Evolutionary conservation across 2,797 vertebrate genomes (phyloP).

Genomic region (Acestrorhynchus altus): DNA sequence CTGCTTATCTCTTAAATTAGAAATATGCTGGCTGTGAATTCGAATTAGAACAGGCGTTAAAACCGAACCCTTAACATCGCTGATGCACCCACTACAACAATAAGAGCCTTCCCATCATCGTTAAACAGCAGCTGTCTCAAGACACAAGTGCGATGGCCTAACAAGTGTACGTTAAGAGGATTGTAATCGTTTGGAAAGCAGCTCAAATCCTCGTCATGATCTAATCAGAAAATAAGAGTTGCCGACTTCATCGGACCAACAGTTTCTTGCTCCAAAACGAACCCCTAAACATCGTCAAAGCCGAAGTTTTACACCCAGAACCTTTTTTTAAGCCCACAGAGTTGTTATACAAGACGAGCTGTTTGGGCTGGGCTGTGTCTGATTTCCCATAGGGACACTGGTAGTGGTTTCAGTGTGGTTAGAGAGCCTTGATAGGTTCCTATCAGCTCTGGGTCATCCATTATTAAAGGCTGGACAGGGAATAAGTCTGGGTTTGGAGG

Average conservation of each 20-base stretch:
- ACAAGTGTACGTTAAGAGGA: conserved; percentile 31
- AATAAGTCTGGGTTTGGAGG: conserved; percentile 42
- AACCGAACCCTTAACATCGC: neutral
- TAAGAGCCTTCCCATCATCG: neutral
- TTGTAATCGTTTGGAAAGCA: conserved; percentile 37
- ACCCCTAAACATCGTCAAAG: conserved; percentile 38
- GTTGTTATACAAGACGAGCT: conserved; percentile 33
- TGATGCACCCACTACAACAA: conserved; percentile 59
- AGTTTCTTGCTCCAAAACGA: conserved; percentile 29
- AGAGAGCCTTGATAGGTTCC: conserved; percentile 63
- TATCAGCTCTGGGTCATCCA: conserved; percentile 78
- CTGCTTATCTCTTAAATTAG: conserved; percentile 32
- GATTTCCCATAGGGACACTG: conserved; percentile 60
- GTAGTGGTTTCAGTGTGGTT: conserved; percentile 61
- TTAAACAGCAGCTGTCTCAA: conserved; percentile 20
- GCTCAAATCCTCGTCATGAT: conserved; percentile 10
- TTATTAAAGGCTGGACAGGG: conserved; percentile 68
- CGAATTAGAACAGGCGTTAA: neutral
- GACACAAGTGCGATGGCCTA: conserved; percentile 8
- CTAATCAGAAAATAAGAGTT: conserved; percentile 27
- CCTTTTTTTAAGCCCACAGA: conserved; percentile 34
- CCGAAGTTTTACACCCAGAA: conserved; percentile 5
- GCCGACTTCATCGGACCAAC: conserved; percentile 19
- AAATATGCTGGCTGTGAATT: conserved; percentile 21
- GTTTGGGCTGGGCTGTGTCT: conserved; percentile 40